phyloP scores from a whole-genome alignment of 2,797 vertebrate genomes.

The Euthynnus affinis region DNA sequence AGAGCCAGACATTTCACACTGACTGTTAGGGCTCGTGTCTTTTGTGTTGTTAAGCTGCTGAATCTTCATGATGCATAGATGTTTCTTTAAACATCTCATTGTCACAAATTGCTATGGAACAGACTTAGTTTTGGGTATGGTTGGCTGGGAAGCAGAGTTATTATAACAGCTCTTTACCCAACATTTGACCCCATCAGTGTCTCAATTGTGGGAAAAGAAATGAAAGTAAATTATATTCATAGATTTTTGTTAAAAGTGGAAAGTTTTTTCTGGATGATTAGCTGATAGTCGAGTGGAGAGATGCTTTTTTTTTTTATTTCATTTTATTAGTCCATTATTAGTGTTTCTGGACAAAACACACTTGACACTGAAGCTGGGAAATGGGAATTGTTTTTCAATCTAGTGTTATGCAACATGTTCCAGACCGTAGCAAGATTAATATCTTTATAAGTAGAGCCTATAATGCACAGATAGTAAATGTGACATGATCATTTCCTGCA shows the following conservation, averaged over 20 bases:
- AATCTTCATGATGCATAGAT: conserved; percentile 22
- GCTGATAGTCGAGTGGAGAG: conserved; percentile 3
- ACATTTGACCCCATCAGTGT: background rate
- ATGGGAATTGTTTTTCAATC: background rate
- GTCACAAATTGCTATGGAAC: conserved; percentile 14
- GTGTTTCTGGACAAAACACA: background rate
- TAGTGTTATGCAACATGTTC: background rate
- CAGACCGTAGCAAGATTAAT: conserved; percentile 15
- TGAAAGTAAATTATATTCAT: background rate
- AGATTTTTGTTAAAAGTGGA: background rate
- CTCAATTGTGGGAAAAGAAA: background rate
- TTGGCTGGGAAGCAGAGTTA: background rate
- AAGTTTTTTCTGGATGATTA: background rate
- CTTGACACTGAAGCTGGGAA: background rate
- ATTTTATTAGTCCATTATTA: background rate
- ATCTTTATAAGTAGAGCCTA: conserved; percentile 13
- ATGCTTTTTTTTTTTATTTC: conserved; percentile 1
- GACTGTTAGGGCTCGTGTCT: conserved; percentile 24
- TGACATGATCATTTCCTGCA: conserved; percentile 28
- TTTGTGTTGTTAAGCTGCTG: conserved; percentile 41
- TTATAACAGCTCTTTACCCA: background rate
- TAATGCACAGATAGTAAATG: conserved; percentile 13
- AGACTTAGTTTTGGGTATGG: conserved; percentile 7
- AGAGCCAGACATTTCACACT: conserved; percentile 27
- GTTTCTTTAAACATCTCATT: conserved; percentile 28